phyloP scores from a whole-genome alignment of 2,797 vertebrate species.

The Muscicapa striata region DNA sequence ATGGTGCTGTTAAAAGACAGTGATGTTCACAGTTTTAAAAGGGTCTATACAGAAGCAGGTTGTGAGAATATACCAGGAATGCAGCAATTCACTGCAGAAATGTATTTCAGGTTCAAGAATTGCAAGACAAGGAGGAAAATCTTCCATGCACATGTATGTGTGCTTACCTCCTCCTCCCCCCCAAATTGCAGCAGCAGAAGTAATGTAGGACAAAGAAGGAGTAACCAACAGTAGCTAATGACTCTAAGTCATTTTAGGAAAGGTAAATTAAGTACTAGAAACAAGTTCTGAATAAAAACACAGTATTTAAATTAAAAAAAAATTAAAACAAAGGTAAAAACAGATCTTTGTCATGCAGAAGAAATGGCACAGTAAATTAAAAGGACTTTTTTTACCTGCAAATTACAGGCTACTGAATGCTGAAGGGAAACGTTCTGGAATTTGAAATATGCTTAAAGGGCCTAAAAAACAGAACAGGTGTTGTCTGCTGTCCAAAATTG shows the following conservation, averaged over 20 bases:
- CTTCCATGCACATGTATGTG: background rate
- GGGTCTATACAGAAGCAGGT: background rate
- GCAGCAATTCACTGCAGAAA: background rate
- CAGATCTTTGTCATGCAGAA: background rate
- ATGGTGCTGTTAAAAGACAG: background rate
- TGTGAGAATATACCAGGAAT: background rate
- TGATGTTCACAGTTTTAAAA: background rate
- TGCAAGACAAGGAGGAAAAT: background rate
- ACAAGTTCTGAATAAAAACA: background rate
- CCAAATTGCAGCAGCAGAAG: background rate
- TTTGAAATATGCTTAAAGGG: constrained; percentile 23
- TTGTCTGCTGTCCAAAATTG: background rate
- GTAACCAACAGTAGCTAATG: background rate
- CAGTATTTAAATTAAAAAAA: background rate
- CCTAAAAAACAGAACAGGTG: constrained; percentile 10
- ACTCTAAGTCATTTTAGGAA: background rate
- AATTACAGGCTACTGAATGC: constrained; percentile 1
- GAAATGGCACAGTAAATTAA: background rate
- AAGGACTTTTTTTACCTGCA: background rate
- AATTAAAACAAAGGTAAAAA: background rate
- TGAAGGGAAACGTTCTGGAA: background rate
- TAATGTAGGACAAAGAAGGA: background rate
- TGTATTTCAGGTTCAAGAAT: background rate
- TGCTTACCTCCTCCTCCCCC: background rate
- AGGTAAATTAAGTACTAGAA: background rate